Base-by-base conservation (phyloP, 2,113 vertebrate species). In the Protobothrops flavoviridis region DNA sequence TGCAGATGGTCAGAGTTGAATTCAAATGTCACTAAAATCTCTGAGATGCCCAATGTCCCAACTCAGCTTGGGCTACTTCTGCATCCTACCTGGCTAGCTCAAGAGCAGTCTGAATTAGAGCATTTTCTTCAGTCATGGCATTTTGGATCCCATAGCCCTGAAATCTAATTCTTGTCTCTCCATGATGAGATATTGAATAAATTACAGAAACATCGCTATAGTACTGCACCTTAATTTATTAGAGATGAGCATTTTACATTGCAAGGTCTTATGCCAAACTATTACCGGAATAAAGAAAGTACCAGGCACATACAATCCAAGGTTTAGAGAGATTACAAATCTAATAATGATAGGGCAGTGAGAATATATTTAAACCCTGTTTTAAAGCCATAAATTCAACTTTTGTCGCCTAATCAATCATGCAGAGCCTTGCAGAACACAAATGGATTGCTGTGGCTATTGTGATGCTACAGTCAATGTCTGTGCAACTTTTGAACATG, bases 131-230 rank as follows among this genome's bases (percentile, higher is more conserved):
- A 39, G 2, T 48, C 88, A 92, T 94, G 92, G 93, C 95, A 95
- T 94, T 94, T 93, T 94, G 48, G 94, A 92, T 94, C 95, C 94
- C 64, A 93, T 94, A 94, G 96, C 26, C 12, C 61, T 0, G 0
- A 94, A 94, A 96, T 95, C 95, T 95, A 95, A 96, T 96, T 96
- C 96, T 94, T 96, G 87, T 94, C 94, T 95, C 90, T 69, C 21
- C 93, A 93, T 92, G 95, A 96, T 96, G 96, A 96, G 95, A 96
- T 94, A 92, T 96, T 97, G 97, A 97, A 97, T 97, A 94, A 96
- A 97, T 97, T 96, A 97, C 95, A 91, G 94, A 33, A 93, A 94
- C 93, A 4, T 94, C 90, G 95, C 64, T 0, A 55, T 91, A 52
- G 94, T 0, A 64, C 93, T 64, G 95, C 91, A 93, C 69, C 69